Conservation (phyloP, 92 coral and sea anemone species). For the Actinernus sp. region DNA sequence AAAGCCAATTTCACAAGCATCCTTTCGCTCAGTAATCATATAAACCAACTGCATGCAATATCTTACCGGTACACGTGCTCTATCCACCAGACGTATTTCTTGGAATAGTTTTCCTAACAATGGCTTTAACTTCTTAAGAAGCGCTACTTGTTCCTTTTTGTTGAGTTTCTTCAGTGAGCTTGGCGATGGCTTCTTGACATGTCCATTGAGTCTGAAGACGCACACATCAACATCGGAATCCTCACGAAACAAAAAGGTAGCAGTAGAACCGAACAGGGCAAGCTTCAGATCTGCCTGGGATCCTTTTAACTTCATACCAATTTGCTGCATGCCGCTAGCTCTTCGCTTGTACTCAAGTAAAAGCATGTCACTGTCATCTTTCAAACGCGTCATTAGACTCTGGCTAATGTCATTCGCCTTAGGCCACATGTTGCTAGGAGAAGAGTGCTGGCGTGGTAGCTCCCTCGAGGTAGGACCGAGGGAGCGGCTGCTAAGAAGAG, state of each 20-base stretch:
- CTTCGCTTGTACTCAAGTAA: constrained; percentile 64
- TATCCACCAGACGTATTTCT: constrained; percentile 41
- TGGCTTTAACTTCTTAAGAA: constrained; percentile 11
- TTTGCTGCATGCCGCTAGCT: constrained; percentile 35
- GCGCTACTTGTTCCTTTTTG: constrained; percentile 20
- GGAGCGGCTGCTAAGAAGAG: neutral
- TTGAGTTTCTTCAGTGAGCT: neutral
- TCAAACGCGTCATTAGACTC: constrained; percentile 49
- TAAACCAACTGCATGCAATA: neutral
- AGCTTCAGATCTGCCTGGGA: constrained; percentile 14
- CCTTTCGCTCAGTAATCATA: no score
- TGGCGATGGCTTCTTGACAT: neutral
- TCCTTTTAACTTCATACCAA: constrained; percentile 23
- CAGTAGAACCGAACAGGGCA: constrained; percentile 96
- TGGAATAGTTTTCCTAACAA: constrained; percentile 29
- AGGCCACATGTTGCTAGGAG: neutral
- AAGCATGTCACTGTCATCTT: constrained; percentile 44
- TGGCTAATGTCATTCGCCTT: constrained; percentile 37
- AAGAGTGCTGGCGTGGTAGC: neutral
- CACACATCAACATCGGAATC: constrained; percentile 95
- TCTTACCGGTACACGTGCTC: constrained; percentile 56
- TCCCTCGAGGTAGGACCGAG: neutral
- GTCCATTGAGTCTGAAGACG: constrained; percentile 37
- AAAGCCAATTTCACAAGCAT: no score
- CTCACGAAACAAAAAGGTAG: constrained; percentile 84